Conservation (phyloP, 2,888 invertebrate species). For the Myathropa florea region DNA sequence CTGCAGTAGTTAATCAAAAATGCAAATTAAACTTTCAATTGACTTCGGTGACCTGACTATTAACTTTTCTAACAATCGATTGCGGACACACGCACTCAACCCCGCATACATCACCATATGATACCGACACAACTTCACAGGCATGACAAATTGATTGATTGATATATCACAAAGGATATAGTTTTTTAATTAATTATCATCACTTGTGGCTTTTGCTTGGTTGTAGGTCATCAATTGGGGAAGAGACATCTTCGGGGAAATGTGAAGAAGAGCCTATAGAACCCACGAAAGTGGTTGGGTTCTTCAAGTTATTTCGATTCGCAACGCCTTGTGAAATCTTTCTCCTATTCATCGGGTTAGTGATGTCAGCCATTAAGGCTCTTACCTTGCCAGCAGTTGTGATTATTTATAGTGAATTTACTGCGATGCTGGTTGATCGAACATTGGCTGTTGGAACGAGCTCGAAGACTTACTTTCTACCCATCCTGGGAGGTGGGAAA, state of each 20-base stretch:
- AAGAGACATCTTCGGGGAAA: slow-evolving; percentile 59
- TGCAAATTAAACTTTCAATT: slow-evolving; percentile 50
- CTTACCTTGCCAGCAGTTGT: slow-evolving; percentile 86
- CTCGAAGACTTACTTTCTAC: slow-evolving; percentile 83
- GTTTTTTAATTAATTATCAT: slow-evolving; percentile 17
- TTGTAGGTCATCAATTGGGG: slow-evolving; percentile 60
- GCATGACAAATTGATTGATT: slow-evolving; percentile 26
- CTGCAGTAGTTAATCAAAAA: slow-evolving; percentile 37
- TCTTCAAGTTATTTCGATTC: slow-evolving; percentile 81
- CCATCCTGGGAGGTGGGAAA: slow-evolving; percentile 85
- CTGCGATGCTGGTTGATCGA: slow-evolving; percentile 86
- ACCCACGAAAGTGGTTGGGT: slow-evolving; percentile 74
- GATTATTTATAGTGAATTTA: slow-evolving; percentile 88
- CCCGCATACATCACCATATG: neutral
- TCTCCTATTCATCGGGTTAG: slow-evolving; percentile 82
- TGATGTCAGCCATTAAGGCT: slow-evolving; percentile 84
- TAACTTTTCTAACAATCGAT: slow-evolving; percentile 43
- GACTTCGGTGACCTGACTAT: slow-evolving; percentile 44
- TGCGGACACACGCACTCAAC: slow-evolving; percentile 21
- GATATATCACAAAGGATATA: slow-evolving; percentile 19
- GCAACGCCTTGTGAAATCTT: slow-evolving; percentile 83
- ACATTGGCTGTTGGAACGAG: slow-evolving; percentile 83
- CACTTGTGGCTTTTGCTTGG: slow-evolving; percentile 1
- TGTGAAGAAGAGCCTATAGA: slow-evolving; percentile 45
- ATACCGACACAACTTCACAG: neutral